phyloP scores from a whole-genome alignment of 2,888 invertebrate species.

The Nomada ferruginata region DNA sequence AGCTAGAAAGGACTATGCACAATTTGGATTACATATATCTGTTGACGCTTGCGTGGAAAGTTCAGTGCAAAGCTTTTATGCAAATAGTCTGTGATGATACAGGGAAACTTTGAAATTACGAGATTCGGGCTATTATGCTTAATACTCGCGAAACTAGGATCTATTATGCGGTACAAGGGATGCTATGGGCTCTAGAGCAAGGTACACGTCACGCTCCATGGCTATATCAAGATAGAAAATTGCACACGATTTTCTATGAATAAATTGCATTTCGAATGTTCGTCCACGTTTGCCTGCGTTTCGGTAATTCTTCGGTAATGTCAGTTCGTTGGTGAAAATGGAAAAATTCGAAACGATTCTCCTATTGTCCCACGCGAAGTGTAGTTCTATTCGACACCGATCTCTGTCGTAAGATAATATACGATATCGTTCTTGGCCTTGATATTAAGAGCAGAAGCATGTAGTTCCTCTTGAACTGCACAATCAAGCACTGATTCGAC shows the following conservation, averaged over 20 bases:
- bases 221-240: no score
- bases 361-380: not conserved
- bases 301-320: not conserved
- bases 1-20: not conserved
- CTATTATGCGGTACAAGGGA: not conserved
- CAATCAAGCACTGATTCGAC: constrained; percentile 45
- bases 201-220: not conserved
- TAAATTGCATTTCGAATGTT: not conserved
- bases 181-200: not conserved
- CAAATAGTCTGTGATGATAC: not conserved
- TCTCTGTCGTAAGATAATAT: not conserved
- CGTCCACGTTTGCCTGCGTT: not conserved
- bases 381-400: not conserved
- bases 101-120: not conserved
- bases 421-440: not conserved
- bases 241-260: not conserved
- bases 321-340: not conserved
- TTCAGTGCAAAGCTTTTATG: constrained; percentile 6
- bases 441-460: not conserved
- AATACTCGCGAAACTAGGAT: not conserved
- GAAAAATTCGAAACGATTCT: not conserved
- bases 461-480: constrained; percentile 17
- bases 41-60: constrained; percentile 49
- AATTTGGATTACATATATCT: no score
- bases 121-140: constrained; percentile 7